These are phyloP conservation scores for Pelodiscus sinensis DNA, from an alignment of 2,113 vertebrate species.

Conservation along the genomic window DNA sequence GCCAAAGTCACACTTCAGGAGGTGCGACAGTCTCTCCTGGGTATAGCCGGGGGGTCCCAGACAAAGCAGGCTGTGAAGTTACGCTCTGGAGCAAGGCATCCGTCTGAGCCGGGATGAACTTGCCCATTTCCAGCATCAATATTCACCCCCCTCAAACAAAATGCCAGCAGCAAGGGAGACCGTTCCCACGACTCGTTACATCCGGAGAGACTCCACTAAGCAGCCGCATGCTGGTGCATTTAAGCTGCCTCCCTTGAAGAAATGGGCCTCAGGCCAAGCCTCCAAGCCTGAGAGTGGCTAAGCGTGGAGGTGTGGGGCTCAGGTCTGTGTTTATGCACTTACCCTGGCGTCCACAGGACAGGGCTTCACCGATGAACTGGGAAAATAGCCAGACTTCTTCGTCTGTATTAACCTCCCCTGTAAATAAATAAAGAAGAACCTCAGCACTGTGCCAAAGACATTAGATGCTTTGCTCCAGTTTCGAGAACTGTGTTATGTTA, in stretches of 20 bases:
- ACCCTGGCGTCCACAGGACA: conserved; percentile 92
- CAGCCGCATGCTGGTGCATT: neutral
- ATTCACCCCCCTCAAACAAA: neutral
- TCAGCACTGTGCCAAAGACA: neutral
- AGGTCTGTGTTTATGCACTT: conserved; percentile 4
- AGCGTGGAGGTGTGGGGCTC: too few species aligned
- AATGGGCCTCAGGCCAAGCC: neutral
- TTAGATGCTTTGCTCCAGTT: neutral
- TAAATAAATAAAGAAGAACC: neutral
- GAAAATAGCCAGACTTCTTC: conserved; percentile 92
- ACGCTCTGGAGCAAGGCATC: neutral
- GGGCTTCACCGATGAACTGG: conserved; percentile 92
- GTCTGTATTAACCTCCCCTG: conserved; percentile 91
- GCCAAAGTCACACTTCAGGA: neutral
- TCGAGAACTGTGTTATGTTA: accelerated
- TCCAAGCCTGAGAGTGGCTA: neutral
- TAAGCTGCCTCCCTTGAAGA: neutral
- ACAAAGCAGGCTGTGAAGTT: neutral
- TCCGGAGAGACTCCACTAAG: neutral
- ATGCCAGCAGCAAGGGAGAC: neutral
- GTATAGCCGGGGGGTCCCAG: neutral
- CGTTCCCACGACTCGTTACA: neutral
- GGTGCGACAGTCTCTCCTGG: neutral
- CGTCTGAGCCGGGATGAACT: neutral
- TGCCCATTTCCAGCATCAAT: neutral